Percentiles rank a stretch among this genome's conserved stretches.
phyloP scores from a whole-genome alignment of 2,113 vertebrate genomes.

The Lasiurus cinereus region DNA sequence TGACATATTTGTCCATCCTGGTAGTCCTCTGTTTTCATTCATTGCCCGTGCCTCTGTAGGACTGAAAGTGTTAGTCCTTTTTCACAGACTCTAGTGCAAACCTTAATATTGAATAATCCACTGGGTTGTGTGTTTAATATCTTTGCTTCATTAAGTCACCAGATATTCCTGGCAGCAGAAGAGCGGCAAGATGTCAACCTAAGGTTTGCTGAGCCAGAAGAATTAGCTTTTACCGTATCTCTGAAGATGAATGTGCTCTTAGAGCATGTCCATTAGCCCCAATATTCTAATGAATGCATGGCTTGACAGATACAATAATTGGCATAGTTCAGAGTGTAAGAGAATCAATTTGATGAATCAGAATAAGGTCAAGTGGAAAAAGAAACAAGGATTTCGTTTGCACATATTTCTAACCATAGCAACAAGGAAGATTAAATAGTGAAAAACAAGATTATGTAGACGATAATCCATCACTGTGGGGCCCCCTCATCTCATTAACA shows the following conservation, averaged over 20 bases:
- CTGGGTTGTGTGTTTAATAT: slow-evolving; percentile 80
- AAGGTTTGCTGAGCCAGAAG: slow-evolving; percentile 82
- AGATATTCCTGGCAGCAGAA: slow-evolving; percentile 84
- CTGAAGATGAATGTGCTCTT: slow-evolving; percentile 83
- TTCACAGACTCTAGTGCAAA: slow-evolving; percentile 79
- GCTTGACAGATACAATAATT: slow-evolving; percentile 83
- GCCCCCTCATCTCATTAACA: slow-evolving; percentile 70
- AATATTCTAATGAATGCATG: slow-evolving; percentile 75
- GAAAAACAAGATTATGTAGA: slow-evolving; percentile 72
- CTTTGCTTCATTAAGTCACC: slow-evolving; percentile 85
- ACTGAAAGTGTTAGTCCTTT: slow-evolving; percentile 85
- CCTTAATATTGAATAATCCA: slow-evolving; percentile 84
- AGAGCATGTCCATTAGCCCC: slow-evolving; percentile 79
- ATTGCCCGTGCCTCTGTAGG: slow-evolving; percentile 67
- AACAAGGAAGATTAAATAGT: slow-evolving; percentile 74
- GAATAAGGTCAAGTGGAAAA: slow-evolving; percentile 74
- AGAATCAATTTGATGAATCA: slow-evolving; percentile 79
- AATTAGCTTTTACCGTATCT: slow-evolving; percentile 82
- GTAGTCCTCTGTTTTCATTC: slow-evolving; percentile 70
- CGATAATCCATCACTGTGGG: slow-evolving; percentile 71
- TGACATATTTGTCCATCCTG: slow-evolving; percentile 73
- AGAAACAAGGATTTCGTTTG: slow-evolving; percentile 71
- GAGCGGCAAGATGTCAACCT: slow-evolving; percentile 83
- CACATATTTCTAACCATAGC: slow-evolving; percentile 72
- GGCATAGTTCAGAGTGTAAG: slow-evolving; percentile 79